Base-by-base conservation (phyloP, 2,797 vertebrate genomes). In the Novumbra hubbsi region DNA sequence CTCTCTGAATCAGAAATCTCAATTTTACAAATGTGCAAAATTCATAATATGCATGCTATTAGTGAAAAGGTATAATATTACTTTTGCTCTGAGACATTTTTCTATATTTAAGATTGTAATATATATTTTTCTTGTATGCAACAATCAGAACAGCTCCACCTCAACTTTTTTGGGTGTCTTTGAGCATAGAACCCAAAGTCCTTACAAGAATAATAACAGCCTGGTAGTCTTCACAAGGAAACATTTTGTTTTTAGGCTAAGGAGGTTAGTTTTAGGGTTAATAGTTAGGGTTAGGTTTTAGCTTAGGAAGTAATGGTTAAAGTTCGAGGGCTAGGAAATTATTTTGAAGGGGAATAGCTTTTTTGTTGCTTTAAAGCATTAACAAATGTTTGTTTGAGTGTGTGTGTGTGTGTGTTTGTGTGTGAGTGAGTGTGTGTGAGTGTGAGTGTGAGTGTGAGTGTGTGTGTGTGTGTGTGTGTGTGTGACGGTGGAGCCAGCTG, bases 311-410 rank as follows among this genome's bases (percentile, higher is more conserved):
- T 45, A 38, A 8, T 38, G 34, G 34, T 38, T 38, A 3, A 38
- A 8, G 34, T 38, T 38, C 3, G 92, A 89, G 85, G 89, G 85
- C 85, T 92, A 89, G 14, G 5, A 57, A 15, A 64, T 12, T 32
- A 32, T 93, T 91, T 94, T 94, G 89, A 92, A 93, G 92, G 91
- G 91, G 94, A 94, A 87, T 55, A 65, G 5, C 32, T 34, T 34
- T 34, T 34, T 34, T 34, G 2, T 34, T 34, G 32, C 5, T 34
- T 2, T 2, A 34, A 34, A 34, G 32, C 75, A 64, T 71, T 71
- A 17, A 32, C 34, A 80, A 67, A 78, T 78, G 75, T 76, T 55
- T 80, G 69, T 60, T 76, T 72, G 28, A 48, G 60, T 80, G 68
- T 76, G 66, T 71, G 30, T 45, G 49, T 81, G 68, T 64, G 80